Evolutionary conservation across 2,888 invertebrate species (phyloP).

Genomic region (Halictus quadricinctus): DNA sequence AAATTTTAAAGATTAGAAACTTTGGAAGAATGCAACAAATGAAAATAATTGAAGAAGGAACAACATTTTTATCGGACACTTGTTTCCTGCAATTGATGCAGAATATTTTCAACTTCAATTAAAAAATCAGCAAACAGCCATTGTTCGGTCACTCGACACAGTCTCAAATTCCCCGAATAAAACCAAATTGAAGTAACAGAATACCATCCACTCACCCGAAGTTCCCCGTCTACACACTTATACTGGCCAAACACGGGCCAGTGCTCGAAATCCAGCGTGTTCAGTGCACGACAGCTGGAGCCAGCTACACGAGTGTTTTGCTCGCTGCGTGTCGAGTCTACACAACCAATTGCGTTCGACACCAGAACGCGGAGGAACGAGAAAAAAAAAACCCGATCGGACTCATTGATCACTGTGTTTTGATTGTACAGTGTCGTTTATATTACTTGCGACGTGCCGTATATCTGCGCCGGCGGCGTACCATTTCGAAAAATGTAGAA

Average conservation of each 20-base stretch:
- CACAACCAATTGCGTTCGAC: neutral
- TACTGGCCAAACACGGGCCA: neutral
- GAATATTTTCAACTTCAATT: neutral
- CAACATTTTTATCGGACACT: neutral
- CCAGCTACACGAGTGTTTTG: slow-evolving; percentile 10
- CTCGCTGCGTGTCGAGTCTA: neutral
- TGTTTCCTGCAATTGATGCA: neutral
- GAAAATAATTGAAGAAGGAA: neutral
- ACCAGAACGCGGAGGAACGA: neutral
- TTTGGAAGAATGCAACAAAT: neutral
- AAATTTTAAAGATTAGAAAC: neutral
- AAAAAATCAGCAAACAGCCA: neutral
- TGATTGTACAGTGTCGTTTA: slow-evolving; percentile 1
- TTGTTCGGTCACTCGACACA: neutral
- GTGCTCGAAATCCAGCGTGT: neutral
- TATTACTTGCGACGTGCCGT: neutral
- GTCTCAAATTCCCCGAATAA: neutral
- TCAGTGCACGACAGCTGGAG: neutral
- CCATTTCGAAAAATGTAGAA: neutral
- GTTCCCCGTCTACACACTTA: neutral
- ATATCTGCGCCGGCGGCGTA: neutral
- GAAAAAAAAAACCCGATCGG: neutral
- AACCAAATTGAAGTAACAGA: neutral
- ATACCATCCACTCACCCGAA: neutral
- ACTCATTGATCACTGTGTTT: slow-evolving; percentile 15